Percentiles rank a stretch among this genome's conserved stretches.
Conservation (phyloP, 2,888 invertebrate genomes). For the Hartigia nigra region DNA sequence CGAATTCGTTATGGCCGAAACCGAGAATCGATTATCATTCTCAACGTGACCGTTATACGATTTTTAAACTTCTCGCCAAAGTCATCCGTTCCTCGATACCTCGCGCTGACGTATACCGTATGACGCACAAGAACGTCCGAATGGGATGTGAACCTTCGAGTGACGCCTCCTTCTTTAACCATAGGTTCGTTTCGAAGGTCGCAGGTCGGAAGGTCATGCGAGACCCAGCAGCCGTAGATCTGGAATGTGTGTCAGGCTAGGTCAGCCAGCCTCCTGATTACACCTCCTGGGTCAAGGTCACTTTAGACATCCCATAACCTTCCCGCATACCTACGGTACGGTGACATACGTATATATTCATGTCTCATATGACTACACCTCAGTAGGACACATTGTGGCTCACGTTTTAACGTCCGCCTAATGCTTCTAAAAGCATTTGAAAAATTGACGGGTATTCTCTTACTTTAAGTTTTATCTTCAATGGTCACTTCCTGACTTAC, state of each 20-base stretch:
- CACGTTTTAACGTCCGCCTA: background rate
- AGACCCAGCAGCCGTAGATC: slow-evolving; percentile 20
- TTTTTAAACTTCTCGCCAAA: background rate
- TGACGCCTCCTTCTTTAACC: background rate
- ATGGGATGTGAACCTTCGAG: background rate
- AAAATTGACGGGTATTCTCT: slow-evolving; percentile 2
- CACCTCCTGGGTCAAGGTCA: slow-evolving; percentile 56
- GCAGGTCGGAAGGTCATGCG: slow-evolving; percentile 32
- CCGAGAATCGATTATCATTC: background rate
- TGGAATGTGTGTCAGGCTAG: slow-evolving; percentile 56
- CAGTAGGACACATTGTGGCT: background rate
- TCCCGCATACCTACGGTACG: background rate
- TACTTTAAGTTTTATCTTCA: background rate
- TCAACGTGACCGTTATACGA: background rate
- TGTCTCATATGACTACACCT: background rate
- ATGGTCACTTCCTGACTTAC: background rate
- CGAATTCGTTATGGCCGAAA: background rate
- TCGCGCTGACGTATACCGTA: background rate
- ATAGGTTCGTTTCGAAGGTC: slow-evolving; percentile 20
- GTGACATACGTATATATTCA: background rate
- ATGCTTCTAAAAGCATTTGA: slow-evolving; percentile 4
- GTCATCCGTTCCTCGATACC: background rate
- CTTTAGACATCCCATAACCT: background rate
- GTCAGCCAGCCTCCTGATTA: slow-evolving; percentile 50
- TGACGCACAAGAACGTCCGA: background rate